phyloP scores from a whole-genome alignment of 2,888 invertebrate species.

The Galerucella nymphaeae region DNA sequence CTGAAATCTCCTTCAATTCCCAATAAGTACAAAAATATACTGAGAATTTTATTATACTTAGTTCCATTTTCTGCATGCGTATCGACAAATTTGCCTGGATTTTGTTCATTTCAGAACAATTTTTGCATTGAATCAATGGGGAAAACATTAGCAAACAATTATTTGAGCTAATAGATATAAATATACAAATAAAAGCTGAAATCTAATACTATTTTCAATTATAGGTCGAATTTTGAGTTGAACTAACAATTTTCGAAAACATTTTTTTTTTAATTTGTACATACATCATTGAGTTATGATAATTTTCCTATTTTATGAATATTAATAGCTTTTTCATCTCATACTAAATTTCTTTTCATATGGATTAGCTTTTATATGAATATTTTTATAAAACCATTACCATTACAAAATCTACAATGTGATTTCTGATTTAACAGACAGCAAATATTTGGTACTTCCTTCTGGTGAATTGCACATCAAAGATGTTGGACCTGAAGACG shows the following conservation, averaged over 20 bases:
- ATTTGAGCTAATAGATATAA: background rate
- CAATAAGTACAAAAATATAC: too few relatives aligned
- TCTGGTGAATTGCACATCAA: slow-evolving; percentile 96
- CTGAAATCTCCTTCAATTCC: too few relatives aligned
- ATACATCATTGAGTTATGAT: too few relatives aligned
- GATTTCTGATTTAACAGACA: slow-evolving; percentile 73
- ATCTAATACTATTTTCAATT: background rate
- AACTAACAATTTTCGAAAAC: too few relatives aligned
- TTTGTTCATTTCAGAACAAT: too few relatives aligned
- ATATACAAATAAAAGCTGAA: background rate
- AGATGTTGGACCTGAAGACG: slow-evolving; percentile 94
- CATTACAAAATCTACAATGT: slow-evolving; percentile 16
- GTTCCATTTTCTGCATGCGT: too few relatives aligned
- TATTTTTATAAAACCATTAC: slow-evolving; percentile 16
- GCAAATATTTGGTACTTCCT: slow-evolving; percentile 93
- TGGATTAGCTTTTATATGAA: background rate
- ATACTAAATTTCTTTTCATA: background rate
- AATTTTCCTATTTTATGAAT: too few relatives aligned
- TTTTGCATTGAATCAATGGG: background rate
- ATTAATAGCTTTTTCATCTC: background rate
- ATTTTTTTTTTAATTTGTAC: too few relatives aligned
- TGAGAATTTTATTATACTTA: too few relatives aligned
- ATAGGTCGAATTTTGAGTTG: background rate
- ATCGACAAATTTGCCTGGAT: too few relatives aligned
- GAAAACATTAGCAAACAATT: background rate